A percentile compares a stretch with the other conserved stretches of the same genome.
These are phyloP conservation scores for Herminia tarsipennalis DNA, from an alignment of 2,888 invertebrate genomes.

Conservation along the genomic window DNA sequence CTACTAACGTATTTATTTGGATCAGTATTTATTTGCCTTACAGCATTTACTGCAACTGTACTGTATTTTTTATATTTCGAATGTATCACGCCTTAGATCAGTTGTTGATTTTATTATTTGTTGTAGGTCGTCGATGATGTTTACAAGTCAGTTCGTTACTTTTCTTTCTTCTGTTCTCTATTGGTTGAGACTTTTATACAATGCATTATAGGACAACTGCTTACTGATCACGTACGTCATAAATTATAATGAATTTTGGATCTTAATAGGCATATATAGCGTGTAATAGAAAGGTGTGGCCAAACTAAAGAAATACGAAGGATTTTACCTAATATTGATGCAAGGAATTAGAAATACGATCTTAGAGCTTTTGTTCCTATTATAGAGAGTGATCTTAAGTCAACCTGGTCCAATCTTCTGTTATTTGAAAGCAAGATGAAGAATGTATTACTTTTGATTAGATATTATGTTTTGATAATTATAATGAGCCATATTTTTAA, in stretches of 20 bases:
- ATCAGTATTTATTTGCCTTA: conserved; percentile 72
- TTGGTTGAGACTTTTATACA: conserved; percentile 64
- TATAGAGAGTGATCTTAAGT: too few species aligned
- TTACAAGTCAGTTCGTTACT: conserved; percentile 67
- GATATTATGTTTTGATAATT: too few species aligned
- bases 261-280: too few species aligned
- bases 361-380: too few species aligned
- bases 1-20: conserved; percentile 68
- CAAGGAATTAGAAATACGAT: too few species aligned
- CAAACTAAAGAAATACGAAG: neutral
- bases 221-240: conserved; percentile 68
- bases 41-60: conserved; percentile 73
- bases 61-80: conserved; percentile 5
- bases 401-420: too few species aligned
- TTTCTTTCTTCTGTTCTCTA: conserved; percentile 68
- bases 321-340: too few species aligned
- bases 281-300: too few species aligned
- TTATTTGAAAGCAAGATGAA: too few species aligned
- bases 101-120: conserved; percentile 6
- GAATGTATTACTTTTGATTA: too few species aligned
- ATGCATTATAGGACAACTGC: conserved; percentile 71
- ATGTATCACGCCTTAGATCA: too few species aligned
- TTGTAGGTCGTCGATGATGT: conserved; percentile 68
- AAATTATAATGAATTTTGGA: neutral
- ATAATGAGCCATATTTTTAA: too few species aligned